Evolutionary conservation across 1,140 invertebrate genomes (phyloP), one percentile per base, ranked within the genome.

Genomic region (Hormaphis cornu): DNA sequence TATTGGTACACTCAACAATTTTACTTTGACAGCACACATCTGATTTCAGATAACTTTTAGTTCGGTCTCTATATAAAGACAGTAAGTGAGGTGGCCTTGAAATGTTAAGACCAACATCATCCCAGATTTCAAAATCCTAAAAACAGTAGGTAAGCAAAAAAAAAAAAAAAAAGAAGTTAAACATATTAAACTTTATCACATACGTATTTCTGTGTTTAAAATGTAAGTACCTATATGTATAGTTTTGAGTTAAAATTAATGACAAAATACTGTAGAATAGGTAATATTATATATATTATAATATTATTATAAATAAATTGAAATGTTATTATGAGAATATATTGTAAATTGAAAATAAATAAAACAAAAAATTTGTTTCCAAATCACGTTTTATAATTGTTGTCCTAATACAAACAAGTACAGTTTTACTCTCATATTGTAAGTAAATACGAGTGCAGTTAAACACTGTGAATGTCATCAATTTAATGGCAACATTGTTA

Each of bases 121-220:
- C 90, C 92, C 92, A 95, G 75, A 93, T 89, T 79, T 94, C 92
- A 83, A 94, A 93, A 81, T 95, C 90, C 85, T 89, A 73, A 7
- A 46, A 54, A 10, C 18, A 26, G 9, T 44, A 30, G 6, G 16
- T 9, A 28, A 30, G 56, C 4, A 35, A 0, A 28, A 5, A 48
- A 3, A 3, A 20, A 50, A 28, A 5, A 37, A 56, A 69, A 42
- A 20, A 48, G 6, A 61, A 72, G 54, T 20, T 73, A 73, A 52
- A 58, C 26, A 59, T 42, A 73, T 52, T 42, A 71, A 26, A 18
- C 54, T n/a, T n/a, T n/a, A n/a, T n/a, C n/a, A n/a, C n/a, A n/a
- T n/a, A n/a, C n/a, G n/a, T n/a, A n/a, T n/a, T n/a, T n/a, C n/a
- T n/a, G n/a, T n/a, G n/a, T n/a, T n/a, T n/a, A n/a, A n/a, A n/a